Conservation (phyloP, 2,797 vertebrate species). For the Carcharodon carcharias region DNA sequence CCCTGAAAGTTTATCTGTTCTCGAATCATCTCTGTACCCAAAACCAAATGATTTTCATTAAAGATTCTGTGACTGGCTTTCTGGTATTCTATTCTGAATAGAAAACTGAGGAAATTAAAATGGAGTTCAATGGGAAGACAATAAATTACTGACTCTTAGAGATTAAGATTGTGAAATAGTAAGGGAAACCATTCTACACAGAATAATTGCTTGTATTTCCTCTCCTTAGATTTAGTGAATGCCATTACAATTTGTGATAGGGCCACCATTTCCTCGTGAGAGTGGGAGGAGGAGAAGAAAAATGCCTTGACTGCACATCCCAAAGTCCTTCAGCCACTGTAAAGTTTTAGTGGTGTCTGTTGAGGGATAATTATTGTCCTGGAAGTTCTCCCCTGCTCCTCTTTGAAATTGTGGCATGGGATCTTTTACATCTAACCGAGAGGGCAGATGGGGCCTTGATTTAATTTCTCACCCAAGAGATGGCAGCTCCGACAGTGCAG, state of each 20-base stretch:
- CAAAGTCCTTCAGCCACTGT: neutral
- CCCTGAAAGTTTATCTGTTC: neutral
- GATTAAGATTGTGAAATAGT: neutral
- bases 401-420: neutral
- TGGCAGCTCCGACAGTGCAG: neutral
- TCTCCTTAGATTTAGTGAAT: neutral
- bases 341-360: neutral
- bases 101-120: constrained; percentile 24
- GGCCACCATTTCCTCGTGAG: too few relatives aligned
- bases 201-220: neutral
- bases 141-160: neutral
- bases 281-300: neutral
- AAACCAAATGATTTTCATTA: neutral
- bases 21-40: neutral
- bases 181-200: neutral
- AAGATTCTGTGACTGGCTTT: neutral
- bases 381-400: neutral
- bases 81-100: neutral
- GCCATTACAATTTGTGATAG: neutral
- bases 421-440: neutral
- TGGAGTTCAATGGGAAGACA: neutral
- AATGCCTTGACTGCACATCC: neutral
- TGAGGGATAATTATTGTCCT: neutral
- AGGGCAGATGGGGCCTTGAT: neutral
- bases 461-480: neutral